These are phyloP conservation scores for Dryobotodes eremita DNA, from an alignment of 2,888 invertebrate genomes.

Conservation along the genomic window DNA sequence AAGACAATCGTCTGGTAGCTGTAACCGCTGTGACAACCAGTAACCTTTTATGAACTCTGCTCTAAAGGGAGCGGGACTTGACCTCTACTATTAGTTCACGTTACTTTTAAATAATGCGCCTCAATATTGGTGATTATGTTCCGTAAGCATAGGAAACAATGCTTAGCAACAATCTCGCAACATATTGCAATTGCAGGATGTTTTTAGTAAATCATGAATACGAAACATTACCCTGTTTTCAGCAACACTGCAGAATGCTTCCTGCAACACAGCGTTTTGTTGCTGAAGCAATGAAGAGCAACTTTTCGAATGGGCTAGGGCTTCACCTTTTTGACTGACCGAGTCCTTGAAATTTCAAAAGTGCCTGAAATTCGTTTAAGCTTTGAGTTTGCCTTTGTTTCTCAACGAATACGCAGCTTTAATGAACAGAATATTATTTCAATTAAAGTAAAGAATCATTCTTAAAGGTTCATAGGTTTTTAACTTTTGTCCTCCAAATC, in stretches of 20 bases:
- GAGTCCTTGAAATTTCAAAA: neutral
- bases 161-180: neutral
- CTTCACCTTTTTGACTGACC: neutral
- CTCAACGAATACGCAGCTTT: neutral
- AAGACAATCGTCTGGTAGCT: slow-evolving; percentile 4
- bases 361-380: neutral
- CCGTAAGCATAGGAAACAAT: neutral
- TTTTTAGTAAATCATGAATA: neutral
- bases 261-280: neutral
- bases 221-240: neutral
- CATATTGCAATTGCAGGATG: no score
- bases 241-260: no score
- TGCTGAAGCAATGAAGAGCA: neutral
- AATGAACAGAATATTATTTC: neutral
- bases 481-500: neutral
- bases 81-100: neutral
- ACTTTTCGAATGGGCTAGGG: neutral
- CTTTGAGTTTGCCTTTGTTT: neutral
- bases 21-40: slow-evolving; percentile 26
- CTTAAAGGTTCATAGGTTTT: neutral
- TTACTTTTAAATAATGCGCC: neutral
- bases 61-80: neutral
- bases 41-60: slow-evolving; percentile 13
- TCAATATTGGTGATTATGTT: neutral
- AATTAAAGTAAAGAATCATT: neutral